phyloP scores from a whole-genome alignment of 1,140 invertebrate genomes.

The Drosophila nasuta region DNA sequence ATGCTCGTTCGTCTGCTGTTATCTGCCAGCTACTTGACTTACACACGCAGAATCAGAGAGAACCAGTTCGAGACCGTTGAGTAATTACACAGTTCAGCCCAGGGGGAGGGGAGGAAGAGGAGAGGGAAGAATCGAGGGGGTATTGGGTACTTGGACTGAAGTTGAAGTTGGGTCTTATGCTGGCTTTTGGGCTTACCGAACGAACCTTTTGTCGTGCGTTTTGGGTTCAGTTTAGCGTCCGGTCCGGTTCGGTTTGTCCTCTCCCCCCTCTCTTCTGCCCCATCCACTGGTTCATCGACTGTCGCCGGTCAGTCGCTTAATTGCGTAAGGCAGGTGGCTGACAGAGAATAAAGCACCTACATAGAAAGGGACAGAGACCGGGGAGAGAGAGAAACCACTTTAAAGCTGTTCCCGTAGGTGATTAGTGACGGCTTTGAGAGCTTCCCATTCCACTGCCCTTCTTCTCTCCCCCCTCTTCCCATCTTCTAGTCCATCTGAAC shows the following conservation, averaged over 20 bases:
- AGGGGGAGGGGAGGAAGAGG: slow-evolving; percentile 16
- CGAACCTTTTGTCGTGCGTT: slow-evolving; percentile 70
- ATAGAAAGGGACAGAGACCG: slow-evolving; percentile 5
- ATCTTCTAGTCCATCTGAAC: slow-evolving; percentile 15
- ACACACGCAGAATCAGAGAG: slow-evolving; percentile 71
- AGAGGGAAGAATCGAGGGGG: neutral
- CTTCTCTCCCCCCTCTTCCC: neutral
- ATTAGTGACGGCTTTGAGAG: slow-evolving; percentile 68
- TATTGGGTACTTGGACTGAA: slow-evolving; percentile 10
- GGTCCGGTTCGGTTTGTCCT: slow-evolving; percentile 4
- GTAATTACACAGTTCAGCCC: slow-evolving; percentile 66
- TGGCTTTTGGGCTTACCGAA: slow-evolving; percentile 31
- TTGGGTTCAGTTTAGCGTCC: slow-evolving; percentile 30
- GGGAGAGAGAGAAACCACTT: slow-evolving; percentile 63
- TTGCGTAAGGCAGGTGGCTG: slow-evolving; percentile 82
- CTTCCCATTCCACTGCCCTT: neutral
- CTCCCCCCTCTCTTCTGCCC: no score
- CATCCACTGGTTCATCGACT: slow-evolving; percentile 27
- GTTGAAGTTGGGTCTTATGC: slow-evolving; percentile 16
- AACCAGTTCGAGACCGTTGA: slow-evolving; percentile 77
- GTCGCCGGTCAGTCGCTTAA: slow-evolving; percentile 63
- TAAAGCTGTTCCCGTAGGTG: slow-evolving; percentile 79
- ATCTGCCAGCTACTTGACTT: slow-evolving; percentile 80
- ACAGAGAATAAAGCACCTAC: slow-evolving; percentile 73
- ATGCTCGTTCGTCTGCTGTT: slow-evolving; percentile 58